These are phyloP conservation scores for Dorcus hopei DNA, from an alignment of 2,888 invertebrate species.

Conservation along the genomic window DNA sequence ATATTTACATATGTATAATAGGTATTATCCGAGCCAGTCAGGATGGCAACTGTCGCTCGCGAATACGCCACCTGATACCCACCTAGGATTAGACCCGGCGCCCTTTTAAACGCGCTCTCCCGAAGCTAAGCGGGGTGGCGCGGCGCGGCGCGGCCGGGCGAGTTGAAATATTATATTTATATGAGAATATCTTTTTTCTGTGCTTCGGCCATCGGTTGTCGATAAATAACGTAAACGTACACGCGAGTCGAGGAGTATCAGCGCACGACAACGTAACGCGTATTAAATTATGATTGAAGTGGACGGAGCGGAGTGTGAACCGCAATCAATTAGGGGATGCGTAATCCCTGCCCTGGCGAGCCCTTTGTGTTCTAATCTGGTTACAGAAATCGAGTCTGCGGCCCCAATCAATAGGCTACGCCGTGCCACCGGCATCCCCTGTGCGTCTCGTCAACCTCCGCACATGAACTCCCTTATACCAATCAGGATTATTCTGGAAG, in stretches of 20 bases:
- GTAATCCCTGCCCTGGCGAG: conserved; percentile 28
- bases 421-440: conserved; percentile 20
- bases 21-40: conserved; percentile 28
- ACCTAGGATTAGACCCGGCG: conserved; percentile 24
- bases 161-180: conserved; percentile 3
- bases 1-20: conserved; percentile 29
- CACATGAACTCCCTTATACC: conserved; percentile 10
- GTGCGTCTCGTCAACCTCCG: conserved; percentile 10
- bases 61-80: conserved; percentile 32
- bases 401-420: conserved; percentile 19
- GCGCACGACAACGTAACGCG: conserved; percentile 24
- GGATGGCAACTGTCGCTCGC: conserved; percentile 33
- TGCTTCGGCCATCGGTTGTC: no score
- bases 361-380: conserved; percentile 45
- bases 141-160: neutral
- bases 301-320: conserved; percentile 31
- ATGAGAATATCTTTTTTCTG: neutral
- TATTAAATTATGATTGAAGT: conserved; percentile 33
- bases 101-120: conserved; percentile 28
- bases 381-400: conserved; percentile 41
- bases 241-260: conserved; percentile 8
- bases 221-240: no score
- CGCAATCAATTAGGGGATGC: conserved; percentile 34
- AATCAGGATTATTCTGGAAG: conserved; percentile 5
- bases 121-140: conserved; percentile 10